Base-by-base conservation (phyloP, 1,140 invertebrate species). In the Andrena cerasifolii region DNA sequence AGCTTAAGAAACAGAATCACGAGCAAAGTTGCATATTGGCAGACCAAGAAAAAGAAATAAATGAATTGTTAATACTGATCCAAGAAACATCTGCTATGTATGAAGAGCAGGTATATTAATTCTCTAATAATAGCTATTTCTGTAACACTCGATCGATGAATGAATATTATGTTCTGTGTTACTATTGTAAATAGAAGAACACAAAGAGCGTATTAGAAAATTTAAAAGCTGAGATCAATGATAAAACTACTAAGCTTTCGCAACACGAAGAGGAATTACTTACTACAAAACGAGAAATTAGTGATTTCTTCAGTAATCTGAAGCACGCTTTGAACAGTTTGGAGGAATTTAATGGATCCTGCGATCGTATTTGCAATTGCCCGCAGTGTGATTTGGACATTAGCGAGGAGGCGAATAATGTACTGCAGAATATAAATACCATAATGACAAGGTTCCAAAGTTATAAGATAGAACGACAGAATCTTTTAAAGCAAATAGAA, bases 21-120 rank as follows among this genome's bases (percentile, higher is more conserved):
- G 76, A 85, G 45, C 84, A 83, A 65, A 70, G 51, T 49, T 79
- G 75, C 54, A 53, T 71, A 18, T 31, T 87, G 24, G 63, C 49
- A 26, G 80, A 85, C 59, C 82, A 80, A 66, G 80, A 85, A 56
- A 75, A 86, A 28, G 82, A 88, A 58, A 79, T 87, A 62, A 75
- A 83, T 59, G 76, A 59, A 40, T 58, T 87, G 58, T 31, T 80
- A 33, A 59, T 26, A 59, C 45, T 82, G 47, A 74, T 83, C 26
- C 59, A 80, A 45, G 59, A 80, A 58, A 78, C 43, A 14, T 81
- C 79, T 18, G 43, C 53, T 36, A 36, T 40, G 49, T 61, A 78
- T 45, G 54, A 78, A 16, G 51, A 75, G 36, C 73, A 75, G 53
- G 73, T 75, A 68, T 2, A 54, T 31, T 24, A 18, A 56, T 24